These are phyloP conservation scores for Hyppa rectilinea DNA, from an alignment of 2,888 invertebrate genomes.

Conservation along the genomic window DNA sequence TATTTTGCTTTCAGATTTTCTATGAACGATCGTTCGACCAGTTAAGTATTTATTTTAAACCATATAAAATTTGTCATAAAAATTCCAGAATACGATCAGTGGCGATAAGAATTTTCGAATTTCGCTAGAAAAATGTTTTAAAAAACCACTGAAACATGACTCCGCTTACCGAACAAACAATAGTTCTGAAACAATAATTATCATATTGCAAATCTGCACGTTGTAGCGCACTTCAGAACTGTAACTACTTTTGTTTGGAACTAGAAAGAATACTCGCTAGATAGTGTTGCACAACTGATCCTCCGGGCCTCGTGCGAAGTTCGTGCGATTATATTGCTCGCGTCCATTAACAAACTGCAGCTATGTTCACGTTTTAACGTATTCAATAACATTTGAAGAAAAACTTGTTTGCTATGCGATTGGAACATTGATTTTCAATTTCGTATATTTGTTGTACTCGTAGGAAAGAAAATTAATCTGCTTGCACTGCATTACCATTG, in stretches of 20 bases:
- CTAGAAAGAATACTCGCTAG: conserved; percentile 25
- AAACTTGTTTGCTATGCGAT: conserved; percentile 14
- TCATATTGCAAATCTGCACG: conserved; percentile 20
- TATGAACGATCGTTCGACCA: not conserved
- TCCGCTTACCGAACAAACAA: conserved; percentile 7
- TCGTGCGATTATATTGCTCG: not conserved
- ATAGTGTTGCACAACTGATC: conserved; percentile 1
- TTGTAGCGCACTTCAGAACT: conserved; percentile 10
- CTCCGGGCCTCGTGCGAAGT: not conserved
- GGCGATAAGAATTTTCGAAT: conserved; percentile 1
- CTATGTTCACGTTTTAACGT: conserved; percentile 6
- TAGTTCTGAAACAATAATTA: conserved; percentile 24
- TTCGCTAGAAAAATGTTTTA: not conserved
- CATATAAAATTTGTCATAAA: not conserved
- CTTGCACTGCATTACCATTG: not conserved
- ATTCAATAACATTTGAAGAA: not conserved
- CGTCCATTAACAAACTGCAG: not conserved
- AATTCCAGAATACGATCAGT: not conserved
- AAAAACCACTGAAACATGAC: conserved; percentile 7
- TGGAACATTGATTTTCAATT: conserved; percentile 18
- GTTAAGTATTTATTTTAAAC: not conserved
- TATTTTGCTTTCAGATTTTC: conserved; percentile 5
- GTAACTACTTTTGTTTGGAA: conserved; percentile 26
- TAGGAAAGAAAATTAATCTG: conserved; percentile 4
- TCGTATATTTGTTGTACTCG: conserved; percentile 7